Evolutionary conservation across 2,113 vertebrate species (phyloP).

Genomic region (Prinia subflava): DNA sequence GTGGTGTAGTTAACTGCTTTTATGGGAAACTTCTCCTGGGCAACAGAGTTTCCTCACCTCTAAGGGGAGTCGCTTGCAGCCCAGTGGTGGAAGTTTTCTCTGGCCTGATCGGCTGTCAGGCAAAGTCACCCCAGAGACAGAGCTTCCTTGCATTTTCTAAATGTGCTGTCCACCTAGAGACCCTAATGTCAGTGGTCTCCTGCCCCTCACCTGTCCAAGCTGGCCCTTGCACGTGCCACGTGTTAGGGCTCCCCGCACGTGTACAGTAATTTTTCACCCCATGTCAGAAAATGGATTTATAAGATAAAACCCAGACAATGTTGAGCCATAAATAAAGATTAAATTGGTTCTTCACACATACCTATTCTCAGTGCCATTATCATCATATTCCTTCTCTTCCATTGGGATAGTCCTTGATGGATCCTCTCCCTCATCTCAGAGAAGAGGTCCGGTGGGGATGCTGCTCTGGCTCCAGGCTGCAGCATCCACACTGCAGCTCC

Average conservation of each 20-base stretch:
- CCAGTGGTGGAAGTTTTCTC: neutral
- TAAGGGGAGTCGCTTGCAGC: neutral
- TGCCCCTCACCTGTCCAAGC: accelerated
- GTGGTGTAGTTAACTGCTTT: too few species aligned
- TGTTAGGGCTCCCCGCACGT: accelerated
- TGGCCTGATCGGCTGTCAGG: neutral
- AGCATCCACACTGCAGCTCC: neutral
- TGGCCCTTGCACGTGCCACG: accelerated
- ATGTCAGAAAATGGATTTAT: neutral
- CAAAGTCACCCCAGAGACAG: neutral
- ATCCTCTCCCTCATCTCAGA: neutral
- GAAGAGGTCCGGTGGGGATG: accelerated
- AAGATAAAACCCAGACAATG: neutral
- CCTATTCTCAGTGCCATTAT: neutral
- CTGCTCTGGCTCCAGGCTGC: neutral
- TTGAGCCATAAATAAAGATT: neutral
- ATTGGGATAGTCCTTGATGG: neutral
- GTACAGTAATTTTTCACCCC: neutral
- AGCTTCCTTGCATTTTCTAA: neutral
- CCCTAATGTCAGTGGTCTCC: too few species aligned
- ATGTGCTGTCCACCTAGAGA: neutral
- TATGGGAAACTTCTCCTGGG: neutral
- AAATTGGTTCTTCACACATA: neutral
- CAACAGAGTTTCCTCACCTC: neutral
- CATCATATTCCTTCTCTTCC: neutral